Conservation (phyloP, 1,140 invertebrate genomes). For the Eupeodes corollae region DNA sequence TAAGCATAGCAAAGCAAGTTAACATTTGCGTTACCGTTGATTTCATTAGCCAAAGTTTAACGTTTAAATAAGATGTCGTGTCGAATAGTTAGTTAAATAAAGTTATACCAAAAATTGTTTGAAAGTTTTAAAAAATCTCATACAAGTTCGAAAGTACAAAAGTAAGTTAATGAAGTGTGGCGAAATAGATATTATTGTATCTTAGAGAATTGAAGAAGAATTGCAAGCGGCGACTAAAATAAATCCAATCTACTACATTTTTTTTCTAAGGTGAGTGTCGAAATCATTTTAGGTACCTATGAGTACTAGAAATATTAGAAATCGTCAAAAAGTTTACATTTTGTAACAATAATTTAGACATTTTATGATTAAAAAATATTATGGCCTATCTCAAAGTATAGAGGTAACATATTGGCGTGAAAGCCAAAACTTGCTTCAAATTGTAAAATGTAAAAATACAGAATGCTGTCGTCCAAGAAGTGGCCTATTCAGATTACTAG, state of each 20-base stretch:
- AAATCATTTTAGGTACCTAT: neutral
- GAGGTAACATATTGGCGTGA: too few species aligned
- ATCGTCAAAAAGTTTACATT: neutral
- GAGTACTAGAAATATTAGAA: neutral
- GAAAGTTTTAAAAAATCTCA: constrained; percentile 6
- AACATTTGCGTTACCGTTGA: constrained; percentile 17
- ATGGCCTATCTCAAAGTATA: neutral
- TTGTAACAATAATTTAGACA: neutral
- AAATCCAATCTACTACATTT: neutral
- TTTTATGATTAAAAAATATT: constrained; percentile 1
- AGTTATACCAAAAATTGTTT: constrained; percentile 20
- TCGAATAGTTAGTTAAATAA: constrained; percentile 20
- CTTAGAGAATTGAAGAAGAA: neutral
- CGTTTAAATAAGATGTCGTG: constrained; percentile 3
- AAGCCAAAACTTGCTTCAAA: too few species aligned
- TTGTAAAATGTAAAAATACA: too few species aligned
- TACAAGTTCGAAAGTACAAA: neutral
- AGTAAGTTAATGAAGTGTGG: neutral
- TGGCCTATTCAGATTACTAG: too few species aligned
- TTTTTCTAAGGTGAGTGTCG: neutral
- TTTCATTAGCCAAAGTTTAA: constrained; percentile 14
- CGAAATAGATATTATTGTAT: neutral
- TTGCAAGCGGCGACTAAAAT: neutral
- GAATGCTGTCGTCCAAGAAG: too few species aligned
- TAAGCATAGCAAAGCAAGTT: constrained; percentile 14